A percentile compares a stretch with the other conserved stretches of the same genome.
phyloP scores from a whole-genome alignment of 2,888 invertebrate species.

The Drosophila meridionalis region DNA sequence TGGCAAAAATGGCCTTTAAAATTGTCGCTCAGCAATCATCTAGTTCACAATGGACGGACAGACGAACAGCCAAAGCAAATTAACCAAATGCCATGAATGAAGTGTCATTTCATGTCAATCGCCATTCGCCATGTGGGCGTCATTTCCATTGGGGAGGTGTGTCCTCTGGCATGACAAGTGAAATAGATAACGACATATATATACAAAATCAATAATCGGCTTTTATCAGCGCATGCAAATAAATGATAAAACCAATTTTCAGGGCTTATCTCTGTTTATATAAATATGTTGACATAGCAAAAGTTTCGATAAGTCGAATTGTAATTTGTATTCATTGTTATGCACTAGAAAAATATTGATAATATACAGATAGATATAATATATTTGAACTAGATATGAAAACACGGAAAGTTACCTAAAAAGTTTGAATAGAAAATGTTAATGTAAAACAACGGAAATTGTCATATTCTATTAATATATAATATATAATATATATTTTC shows the following conservation, averaged over 20 bases:
- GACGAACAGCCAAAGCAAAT: constrained; percentile 11
- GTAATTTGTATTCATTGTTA: constrained; percentile 22
- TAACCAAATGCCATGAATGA: constrained; percentile 19
- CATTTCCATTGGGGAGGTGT: constrained; percentile 22
- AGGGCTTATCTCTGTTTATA: constrained; percentile 47
- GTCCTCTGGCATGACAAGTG: constrained; percentile 29
- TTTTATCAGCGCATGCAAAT: constrained; percentile 66
- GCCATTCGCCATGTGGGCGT: constrained; percentile 10
- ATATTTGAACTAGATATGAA: constrained; percentile 3
- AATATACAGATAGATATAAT: neutral
- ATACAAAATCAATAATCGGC: constrained; percentile 56
- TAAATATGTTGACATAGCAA: constrained; percentile 13
- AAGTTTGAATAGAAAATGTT: neutral
- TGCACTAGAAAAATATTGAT: constrained; percentile 27
- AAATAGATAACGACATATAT: neutral
- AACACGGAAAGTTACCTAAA: constrained; percentile 1
- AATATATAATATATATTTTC: too few species aligned
- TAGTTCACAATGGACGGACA: neutral
- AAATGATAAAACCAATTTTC: constrained; percentile 44
- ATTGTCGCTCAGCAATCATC: constrained; percentile 23
- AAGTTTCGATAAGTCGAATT: constrained; percentile 1
- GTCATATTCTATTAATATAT: too few species aligned
- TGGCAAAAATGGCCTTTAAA: constrained; percentile 51
- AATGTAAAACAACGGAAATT: neutral
- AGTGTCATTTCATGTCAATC: constrained; percentile 31